Evolutionary conservation across 2,113 vertebrate species (phyloP).

Genomic region (Dascyllus trimaculatus): DNA sequence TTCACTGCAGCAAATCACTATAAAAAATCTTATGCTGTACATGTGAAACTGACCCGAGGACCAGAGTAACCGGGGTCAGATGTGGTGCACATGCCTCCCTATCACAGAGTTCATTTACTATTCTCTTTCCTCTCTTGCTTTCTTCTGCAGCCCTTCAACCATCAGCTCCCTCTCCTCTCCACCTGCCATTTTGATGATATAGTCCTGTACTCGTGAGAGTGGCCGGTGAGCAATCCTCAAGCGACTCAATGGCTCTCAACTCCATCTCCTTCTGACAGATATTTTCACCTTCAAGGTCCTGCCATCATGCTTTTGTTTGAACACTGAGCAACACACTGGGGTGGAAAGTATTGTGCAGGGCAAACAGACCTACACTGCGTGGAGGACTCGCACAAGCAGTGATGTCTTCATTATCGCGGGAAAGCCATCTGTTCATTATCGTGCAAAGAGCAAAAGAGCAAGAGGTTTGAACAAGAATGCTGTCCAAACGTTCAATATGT

Average conservation of each 20-base stretch:
- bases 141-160: constrained; percentile 46
- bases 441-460: constrained; percentile 28
- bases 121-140: constrained; percentile 44
- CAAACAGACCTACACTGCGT: constrained; percentile 31
- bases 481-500: constrained; percentile 41
- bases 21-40: constrained; percentile 23
- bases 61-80: constrained; percentile 29
- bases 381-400: background rate
- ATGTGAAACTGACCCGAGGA: constrained; percentile 26
- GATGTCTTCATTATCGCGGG: constrained; percentile 42
- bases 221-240: constrained; percentile 63
- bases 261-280: constrained; percentile 71
- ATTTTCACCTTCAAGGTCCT: constrained; percentile 69
- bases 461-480: constrained; percentile 22
- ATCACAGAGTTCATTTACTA: constrained; percentile 54
- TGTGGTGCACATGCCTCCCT: background rate
- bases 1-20: constrained; percentile 16
- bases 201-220: constrained; percentile 55
- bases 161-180: constrained; percentile 36
- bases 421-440: constrained; percentile 33
- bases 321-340: constrained; percentile 24
- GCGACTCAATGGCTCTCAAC: constrained; percentile 67
- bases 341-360: constrained; percentile 6
- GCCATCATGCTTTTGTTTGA: constrained; percentile 60
- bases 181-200: constrained; percentile 68